phyloP scores from a whole-genome alignment of 2,113 vertebrate species.

The Dipodomys merriami region DNA sequence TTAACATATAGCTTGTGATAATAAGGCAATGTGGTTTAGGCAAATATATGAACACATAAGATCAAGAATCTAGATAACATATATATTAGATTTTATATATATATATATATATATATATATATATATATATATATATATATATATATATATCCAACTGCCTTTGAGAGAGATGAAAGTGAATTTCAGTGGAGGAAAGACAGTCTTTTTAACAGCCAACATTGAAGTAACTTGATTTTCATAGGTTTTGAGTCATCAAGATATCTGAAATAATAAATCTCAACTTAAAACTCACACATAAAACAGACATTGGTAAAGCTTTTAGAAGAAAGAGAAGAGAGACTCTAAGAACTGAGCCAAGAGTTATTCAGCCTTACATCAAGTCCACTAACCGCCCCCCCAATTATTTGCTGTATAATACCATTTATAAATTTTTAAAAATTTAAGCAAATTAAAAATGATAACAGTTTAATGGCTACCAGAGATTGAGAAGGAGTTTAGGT shows the following conservation, averaged over 20 bases:
- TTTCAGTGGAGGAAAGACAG: neutral
- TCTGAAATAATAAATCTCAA: neutral
- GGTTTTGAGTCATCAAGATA: neutral
- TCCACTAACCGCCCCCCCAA: neutral
- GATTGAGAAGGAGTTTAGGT: too few species aligned
- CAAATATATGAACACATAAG: neutral
- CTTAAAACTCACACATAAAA: neutral
- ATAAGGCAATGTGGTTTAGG: neutral
- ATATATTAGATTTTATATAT: neutral
- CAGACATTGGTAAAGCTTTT: neutral
- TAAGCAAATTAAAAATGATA: too few species aligned
- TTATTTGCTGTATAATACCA: too few species aligned
- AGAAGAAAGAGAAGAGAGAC: neutral
- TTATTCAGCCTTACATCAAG: neutral
- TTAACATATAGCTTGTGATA: neutral
- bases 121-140: too few species aligned
- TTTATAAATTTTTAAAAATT: too few species aligned
- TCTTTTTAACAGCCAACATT: neutral
- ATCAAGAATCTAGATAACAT: neutral
- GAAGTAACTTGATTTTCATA: neutral
- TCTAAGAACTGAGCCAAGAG: neutral
- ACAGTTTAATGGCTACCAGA: too few species aligned
- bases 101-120: neutral
- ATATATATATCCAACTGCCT: neutral
- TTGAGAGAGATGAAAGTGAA: neutral